Evolutionary conservation across 2,113 vertebrate genomes (phyloP).

Genomic region (Sorex araneus): DNA sequence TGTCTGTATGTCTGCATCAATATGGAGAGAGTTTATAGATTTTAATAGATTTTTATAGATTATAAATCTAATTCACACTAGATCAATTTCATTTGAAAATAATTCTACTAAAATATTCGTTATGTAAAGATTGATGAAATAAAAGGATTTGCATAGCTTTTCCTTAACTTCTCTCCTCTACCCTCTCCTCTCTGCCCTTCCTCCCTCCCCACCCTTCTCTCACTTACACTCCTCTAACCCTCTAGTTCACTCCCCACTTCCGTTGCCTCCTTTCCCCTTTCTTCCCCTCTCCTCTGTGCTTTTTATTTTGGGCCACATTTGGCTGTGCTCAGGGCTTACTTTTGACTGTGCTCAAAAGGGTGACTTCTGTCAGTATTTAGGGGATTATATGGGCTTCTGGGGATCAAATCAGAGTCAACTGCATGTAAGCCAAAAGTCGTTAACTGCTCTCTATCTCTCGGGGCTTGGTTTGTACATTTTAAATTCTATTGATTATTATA

Average conservation of each 20-base stretch:
- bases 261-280: no score
- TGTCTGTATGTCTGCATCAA: neutral
- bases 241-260: no score
- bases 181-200: neutral
- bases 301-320: no score
- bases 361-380: neutral
- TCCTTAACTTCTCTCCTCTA: neutral
- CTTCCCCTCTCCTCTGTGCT: no score
- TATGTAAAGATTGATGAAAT: neutral
- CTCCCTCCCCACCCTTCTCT: no score
- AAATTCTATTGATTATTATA: no score
- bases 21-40: slow-evolving; percentile 28
- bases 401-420: no score
- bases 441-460: no score
- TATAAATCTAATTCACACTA: slow-evolving; percentile 58
- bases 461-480: no score
- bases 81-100: slow-evolving; percentile 57
- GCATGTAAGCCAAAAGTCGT: no score
- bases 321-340: neutral
- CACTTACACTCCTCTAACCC: no score
- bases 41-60: neutral
- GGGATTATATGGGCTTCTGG: neutral
- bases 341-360: neutral
- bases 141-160: neutral
- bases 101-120: slow-evolving; percentile 25